Evolutionary conservation across 2,888 invertebrate species (phyloP).

Genomic region (Pyrochroa serraticornis): DNA sequence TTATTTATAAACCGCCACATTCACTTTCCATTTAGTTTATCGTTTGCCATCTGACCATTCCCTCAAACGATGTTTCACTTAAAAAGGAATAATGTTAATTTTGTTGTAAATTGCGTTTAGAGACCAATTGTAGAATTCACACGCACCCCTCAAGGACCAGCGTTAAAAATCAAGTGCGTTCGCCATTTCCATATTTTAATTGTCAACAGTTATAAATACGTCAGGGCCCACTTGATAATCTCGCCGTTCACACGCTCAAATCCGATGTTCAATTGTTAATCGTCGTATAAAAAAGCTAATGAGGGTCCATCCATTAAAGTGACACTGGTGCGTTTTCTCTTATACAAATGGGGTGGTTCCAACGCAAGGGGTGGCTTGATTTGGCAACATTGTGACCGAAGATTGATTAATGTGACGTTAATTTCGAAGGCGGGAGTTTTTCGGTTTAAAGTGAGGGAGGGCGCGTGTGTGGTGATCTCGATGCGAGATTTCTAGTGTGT

Average conservation of each 20-base stretch:
- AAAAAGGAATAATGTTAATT: neutral
- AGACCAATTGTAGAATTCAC: neutral
- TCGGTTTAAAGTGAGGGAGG: conserved; percentile 30
- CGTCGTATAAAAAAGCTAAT: conserved; percentile 52
- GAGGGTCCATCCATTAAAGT: conserved; percentile 55
- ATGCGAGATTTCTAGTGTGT: conserved; percentile 23
- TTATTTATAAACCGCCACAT: too few relatives aligned
- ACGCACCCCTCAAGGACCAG: neutral
- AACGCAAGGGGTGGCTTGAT: conserved; percentile 45
- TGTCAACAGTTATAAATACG: conserved; percentile 54
- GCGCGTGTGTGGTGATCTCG: conserved; percentile 29
- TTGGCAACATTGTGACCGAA: conserved; percentile 52
- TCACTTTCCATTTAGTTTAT: too few relatives aligned
- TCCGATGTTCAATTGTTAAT: conserved; percentile 52
- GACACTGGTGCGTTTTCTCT: conserved; percentile 53
- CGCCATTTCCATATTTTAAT: conserved; percentile 54
- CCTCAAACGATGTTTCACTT: too few relatives aligned
- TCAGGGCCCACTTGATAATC: conserved; percentile 49
- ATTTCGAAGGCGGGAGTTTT: conserved; percentile 52
- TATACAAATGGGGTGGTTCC: conserved; percentile 50
- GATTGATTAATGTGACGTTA: conserved; percentile 57
- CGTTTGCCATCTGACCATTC: too few relatives aligned
- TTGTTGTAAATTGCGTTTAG: neutral
- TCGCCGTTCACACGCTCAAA: conserved; percentile 55
- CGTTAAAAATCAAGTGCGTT: conserved; percentile 32